Base-by-base conservation (phyloP, 2,113 vertebrate species). In the Motacilla tschutschensis region DNA sequence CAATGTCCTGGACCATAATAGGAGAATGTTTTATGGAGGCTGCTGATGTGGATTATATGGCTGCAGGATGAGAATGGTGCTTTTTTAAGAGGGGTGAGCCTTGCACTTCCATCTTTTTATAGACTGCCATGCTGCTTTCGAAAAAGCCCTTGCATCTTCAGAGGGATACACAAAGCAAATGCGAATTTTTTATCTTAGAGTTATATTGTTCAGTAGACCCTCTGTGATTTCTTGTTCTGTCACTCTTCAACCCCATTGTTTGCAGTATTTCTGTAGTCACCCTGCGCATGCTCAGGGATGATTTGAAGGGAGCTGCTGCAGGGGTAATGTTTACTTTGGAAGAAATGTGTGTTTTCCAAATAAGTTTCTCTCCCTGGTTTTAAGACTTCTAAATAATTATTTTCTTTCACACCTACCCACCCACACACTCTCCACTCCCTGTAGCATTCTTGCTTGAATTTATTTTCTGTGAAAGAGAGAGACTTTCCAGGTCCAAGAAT, bases 381-480 rank as follows among this genome's bases (percentile, higher is more conserved):
- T 85, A 82, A 80, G 75, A 25, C 64, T 50, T 79, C 48, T 50
- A 83, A 84, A 77, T 79, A 90, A 88, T 64, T 91, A 65, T 83
- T 90, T 93, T 75, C 46, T 92, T 92, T 85, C 60, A 69, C 53
- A 73, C 40, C 43, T 33, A 53, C 29, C 35, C 53, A 53, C 33
- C 17, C 33, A 16, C 17, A 10, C 14, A 22, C 4, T 4, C 13
- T 53, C 10, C 4, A 8, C 20, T 19, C 41, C 41, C 71, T 19
- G 8, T 40, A 79, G 80, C 59, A 69, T 81, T 88, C 31, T 59
- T 76, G 25, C 44, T 82, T 85, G 64, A 82, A 90, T 86, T 84
- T 71, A 79, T 93, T 90, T 91, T 74, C 50, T 82, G 8, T 82
- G 75, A 84, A 64, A 90, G 35, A 31, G 29, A 71, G 28, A 76